Conservation (phyloP, 2,888 invertebrate genomes). For the Rhyacophila evoluta region DNA sequence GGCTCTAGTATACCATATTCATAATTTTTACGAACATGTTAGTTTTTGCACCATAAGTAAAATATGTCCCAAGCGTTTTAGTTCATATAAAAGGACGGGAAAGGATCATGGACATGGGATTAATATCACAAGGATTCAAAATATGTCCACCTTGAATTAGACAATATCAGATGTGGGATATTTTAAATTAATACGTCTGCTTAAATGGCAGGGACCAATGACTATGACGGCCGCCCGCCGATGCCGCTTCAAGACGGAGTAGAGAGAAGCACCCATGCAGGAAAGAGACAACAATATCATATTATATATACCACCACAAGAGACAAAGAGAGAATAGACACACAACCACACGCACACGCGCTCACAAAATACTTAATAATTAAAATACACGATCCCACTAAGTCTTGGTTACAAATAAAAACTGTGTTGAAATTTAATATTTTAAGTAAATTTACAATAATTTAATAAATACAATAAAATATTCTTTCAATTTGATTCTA, state of each 20-base stretch:
- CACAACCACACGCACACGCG: slow-evolving; percentile 51
- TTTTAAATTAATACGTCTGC: neutral
- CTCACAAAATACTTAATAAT: slow-evolving; percentile 19
- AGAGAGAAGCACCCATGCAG: slow-evolving; percentile 55
- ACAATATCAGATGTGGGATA: neutral
- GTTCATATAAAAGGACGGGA: neutral
- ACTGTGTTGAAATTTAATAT: too few relatives aligned
- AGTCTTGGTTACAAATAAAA: neutral
- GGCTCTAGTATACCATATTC: neutral
- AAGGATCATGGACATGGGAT: neutral
- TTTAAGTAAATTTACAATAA: too few relatives aligned
- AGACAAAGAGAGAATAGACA: slow-evolving; percentile 57
- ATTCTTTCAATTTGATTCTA: too few relatives aligned
- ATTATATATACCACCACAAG: slow-evolving; percentile 58
- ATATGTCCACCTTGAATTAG: neutral
- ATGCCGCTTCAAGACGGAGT: slow-evolving; percentile 52
- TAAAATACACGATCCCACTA: slow-evolving; percentile 23
- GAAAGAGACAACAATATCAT: slow-evolving; percentile 48
- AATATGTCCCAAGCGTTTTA: neutral
- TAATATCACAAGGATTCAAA: neutral
- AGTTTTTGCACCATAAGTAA: neutral
- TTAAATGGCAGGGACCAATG: neutral
- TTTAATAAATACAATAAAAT: too few relatives aligned
- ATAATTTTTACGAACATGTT: neutral
- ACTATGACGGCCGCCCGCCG: slow-evolving; percentile 54